phyloP scores from a whole-genome alignment of 2,113 vertebrate species.

The Elaphurus davidianus region DNA sequence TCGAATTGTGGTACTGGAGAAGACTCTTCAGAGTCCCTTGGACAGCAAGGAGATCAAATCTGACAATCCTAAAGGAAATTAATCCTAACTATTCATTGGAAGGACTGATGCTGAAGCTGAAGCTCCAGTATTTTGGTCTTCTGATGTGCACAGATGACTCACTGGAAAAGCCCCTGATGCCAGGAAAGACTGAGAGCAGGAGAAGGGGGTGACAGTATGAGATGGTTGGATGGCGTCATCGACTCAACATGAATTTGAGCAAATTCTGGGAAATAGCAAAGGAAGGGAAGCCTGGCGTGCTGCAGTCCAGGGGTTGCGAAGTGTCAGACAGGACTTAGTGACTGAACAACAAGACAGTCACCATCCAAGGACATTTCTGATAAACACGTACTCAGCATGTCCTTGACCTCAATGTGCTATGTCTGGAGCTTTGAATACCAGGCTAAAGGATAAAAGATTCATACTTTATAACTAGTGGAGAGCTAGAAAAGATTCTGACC shows the following conservation, averaged over 20 bases:
- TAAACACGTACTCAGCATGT: neutral
- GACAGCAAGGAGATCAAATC: neutral
- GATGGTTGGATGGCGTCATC: neutral
- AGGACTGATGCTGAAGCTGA: neutral
- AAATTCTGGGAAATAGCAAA: neutral
- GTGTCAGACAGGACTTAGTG: neutral
- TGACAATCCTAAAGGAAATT: neutral
- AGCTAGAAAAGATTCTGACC: neutral
- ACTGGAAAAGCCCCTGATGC: neutral
- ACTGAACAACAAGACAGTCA: neutral
- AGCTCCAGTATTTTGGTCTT: neutral
- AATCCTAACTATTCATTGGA: neutral
- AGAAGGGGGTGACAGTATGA: neutral
- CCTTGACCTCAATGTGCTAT: neutral
- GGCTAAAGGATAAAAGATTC: neutral
- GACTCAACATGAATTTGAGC: neutral
- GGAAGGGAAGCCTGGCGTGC: neutral
- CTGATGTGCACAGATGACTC: neutral
- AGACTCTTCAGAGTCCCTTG: neutral
- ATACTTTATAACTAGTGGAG: neutral
- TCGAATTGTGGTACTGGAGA: neutral
- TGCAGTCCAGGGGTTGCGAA: neutral
- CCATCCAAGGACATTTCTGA: neutral
- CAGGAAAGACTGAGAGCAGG: neutral
- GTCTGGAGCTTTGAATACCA: neutral